Evolutionary conservation across 2,888 invertebrate genomes (phyloP).

Genomic region (Buathra laborator): DNA sequence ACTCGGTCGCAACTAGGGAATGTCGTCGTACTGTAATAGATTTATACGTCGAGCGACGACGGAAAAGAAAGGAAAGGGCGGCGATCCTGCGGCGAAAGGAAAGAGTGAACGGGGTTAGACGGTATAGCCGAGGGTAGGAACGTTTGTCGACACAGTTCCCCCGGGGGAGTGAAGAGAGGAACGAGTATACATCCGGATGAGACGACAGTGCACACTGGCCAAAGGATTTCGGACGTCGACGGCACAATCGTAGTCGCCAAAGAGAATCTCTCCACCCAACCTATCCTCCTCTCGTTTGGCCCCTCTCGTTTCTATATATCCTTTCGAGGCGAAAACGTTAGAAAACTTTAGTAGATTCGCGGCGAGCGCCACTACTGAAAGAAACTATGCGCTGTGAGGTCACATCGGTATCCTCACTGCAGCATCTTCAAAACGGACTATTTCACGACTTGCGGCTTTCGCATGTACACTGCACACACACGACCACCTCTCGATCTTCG

Average conservation of each 20-base stretch:
- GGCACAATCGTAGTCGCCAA: constrained; percentile 63
- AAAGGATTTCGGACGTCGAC: constrained; percentile 69
- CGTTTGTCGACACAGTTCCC: constrained; percentile 37
- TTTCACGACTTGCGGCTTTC: constrained; percentile 27
- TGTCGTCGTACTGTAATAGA: constrained; percentile 79
- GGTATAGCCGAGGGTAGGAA: constrained; percentile 14
- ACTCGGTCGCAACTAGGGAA: constrained; percentile 67
- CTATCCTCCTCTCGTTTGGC: not conserved
- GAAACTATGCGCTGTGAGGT: constrained; percentile 18
- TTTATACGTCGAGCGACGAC: constrained; percentile 76
- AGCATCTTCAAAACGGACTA: constrained; percentile 40
- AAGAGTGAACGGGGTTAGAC: constrained; percentile 24
- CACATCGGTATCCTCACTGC: constrained; percentile 11
- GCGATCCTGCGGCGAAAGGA: constrained; percentile 23
- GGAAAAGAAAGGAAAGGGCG: constrained; percentile 56
- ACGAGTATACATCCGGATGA: constrained; percentile 62
- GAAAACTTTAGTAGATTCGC: constrained; percentile 34
- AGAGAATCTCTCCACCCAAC: constrained; percentile 28
- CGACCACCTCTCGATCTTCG: constrained; percentile 21
- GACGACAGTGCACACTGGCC: constrained; percentile 61
- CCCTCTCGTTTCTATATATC: constrained; percentile 31
- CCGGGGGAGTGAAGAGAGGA: constrained; percentile 22
- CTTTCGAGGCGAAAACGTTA: constrained; percentile 18
- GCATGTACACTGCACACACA: constrained; percentile 3
- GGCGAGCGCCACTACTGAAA: not conserved